Conservation (phyloP, 64 coral and sea anemone genomes). For the Montipora cactus region DNA sequence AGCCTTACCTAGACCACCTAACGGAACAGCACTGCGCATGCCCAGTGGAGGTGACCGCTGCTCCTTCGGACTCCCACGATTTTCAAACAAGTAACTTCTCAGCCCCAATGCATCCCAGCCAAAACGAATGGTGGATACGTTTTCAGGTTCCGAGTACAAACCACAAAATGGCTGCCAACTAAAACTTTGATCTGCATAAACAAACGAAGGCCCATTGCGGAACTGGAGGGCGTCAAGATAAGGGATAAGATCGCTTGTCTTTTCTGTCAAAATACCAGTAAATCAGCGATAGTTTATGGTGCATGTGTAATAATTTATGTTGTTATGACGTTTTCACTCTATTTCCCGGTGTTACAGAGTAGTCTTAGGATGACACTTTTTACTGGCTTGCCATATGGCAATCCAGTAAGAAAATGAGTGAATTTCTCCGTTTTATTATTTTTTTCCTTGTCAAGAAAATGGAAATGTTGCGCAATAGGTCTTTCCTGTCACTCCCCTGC, state of each 20-base stretch:
- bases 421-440: too few relatives aligned
- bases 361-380: too few relatives aligned
- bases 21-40: conserved; percentile 91
- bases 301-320: neutral
- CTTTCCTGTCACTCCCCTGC: too few relatives aligned
- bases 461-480: too few relatives aligned
- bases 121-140: conserved; percentile 32
- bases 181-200: conserved; percentile 30
- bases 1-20: conserved; percentile 72
- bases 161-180: conserved; percentile 28
- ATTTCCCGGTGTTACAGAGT: too few relatives aligned
- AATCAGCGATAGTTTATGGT: neutral
- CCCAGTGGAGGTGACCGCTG: conserved; percentile 74
- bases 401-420: too few relatives aligned
- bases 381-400: too few relatives aligned
- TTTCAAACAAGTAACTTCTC: conserved; percentile 41
- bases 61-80: neutral
- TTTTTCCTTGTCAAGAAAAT: too few relatives aligned
- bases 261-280: neutral
- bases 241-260: neutral
- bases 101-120: conserved; percentile 38
- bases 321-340: too few relatives aligned
- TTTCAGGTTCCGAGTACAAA: conserved; percentile 44
- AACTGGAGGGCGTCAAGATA: conserved; percentile 11
- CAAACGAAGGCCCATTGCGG: conserved; percentile 54